Base-by-base conservation (phyloP, 2,113 vertebrate genomes). In the Sarotherodon lohbergeri region DNA sequence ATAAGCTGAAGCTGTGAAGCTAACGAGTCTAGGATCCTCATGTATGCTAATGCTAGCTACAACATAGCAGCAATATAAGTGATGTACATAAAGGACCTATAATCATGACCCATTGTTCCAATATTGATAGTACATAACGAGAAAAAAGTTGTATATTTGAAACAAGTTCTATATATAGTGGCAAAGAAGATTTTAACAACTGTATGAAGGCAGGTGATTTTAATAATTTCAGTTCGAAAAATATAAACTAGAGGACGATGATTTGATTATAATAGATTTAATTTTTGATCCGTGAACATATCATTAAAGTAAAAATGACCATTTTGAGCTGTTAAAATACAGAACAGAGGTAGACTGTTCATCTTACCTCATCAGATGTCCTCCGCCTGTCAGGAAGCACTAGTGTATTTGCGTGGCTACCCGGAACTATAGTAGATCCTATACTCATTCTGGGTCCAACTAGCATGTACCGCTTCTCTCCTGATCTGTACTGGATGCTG, bases 391-490 rank as follows among this genome's bases (percentile, higher is more conserved):
- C 95, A 3, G 93, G 93, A 0, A 92, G 76, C 1, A 94, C 85
- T 0, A 96, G 80, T 22, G 95, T 96, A 56, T 96, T 96, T 1
- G 93, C 92, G 66, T 95, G 92, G 52, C 95, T 96, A 1, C 94
- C 95, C 0, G 94, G 90, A 0, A 91, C 96, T 82, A 96, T 93
- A 9, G 92, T 94, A 68, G 95, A 95, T 41, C 94, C 95, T 16
- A 95, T 94, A 82, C 94, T 95, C 93, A 94, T 96, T 16, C 94
- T 93, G 73, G 94, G 95, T 93, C 94, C 95, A 80, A 96, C 95
- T 78, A 96, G 82, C 95, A 95, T 96, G 92, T 96, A 95, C 0
- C 94, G 93, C 85, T 93, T 96, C 71, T 96, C 95, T 6, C 94
- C 94, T 16, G 94, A 95, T 95, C 94, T 92, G 93, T 95, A 95